phyloP scores from a whole-genome alignment of 2,888 invertebrate species.

The Acrobeloides nanus region DNA sequence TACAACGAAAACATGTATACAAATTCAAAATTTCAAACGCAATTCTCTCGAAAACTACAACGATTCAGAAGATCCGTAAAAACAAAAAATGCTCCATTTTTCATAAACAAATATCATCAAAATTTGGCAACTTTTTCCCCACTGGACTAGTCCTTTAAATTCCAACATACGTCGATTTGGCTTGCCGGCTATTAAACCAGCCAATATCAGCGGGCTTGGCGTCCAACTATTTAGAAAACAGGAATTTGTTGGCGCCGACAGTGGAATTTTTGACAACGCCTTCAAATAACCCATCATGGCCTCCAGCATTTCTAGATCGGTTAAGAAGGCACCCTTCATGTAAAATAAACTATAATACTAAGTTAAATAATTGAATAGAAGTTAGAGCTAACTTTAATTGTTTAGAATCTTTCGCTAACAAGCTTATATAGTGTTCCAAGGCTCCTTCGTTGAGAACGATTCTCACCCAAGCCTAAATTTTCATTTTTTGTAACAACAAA shows the following conservation, averaged over 20 bases:
- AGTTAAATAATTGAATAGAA: constrained; percentile 1
- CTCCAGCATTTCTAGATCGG: constrained; percentile 56
- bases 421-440: constrained; percentile 56
- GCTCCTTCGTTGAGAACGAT: constrained; percentile 57
- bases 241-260: constrained; percentile 55
- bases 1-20: no score
- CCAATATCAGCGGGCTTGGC: constrained; percentile 54
- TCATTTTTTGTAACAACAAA: constrained; percentile 5
- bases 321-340: constrained; percentile 53
- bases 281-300: constrained; percentile 42
- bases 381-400: constrained; percentile 46
- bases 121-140: no score
- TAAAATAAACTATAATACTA: constrained; percentile 54
- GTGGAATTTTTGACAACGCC: constrained; percentile 14
- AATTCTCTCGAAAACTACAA: no score
- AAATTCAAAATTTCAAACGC: no score
- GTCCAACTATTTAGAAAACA: constrained; percentile 58
- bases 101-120: no score
- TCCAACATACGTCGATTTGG: constrained; percentile 28
- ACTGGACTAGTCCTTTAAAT: no score
- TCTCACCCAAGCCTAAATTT: constrained; percentile 57
- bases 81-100: no score
- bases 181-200: constrained; percentile 49
- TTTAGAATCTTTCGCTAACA: constrained; percentile 53
- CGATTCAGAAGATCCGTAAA: no score